Evolutionary conservation across 92 coral and sea anemone genomes (phyloP), one percentile per base, ranked within the genome.

Genomic region (Porites rus): DNA sequence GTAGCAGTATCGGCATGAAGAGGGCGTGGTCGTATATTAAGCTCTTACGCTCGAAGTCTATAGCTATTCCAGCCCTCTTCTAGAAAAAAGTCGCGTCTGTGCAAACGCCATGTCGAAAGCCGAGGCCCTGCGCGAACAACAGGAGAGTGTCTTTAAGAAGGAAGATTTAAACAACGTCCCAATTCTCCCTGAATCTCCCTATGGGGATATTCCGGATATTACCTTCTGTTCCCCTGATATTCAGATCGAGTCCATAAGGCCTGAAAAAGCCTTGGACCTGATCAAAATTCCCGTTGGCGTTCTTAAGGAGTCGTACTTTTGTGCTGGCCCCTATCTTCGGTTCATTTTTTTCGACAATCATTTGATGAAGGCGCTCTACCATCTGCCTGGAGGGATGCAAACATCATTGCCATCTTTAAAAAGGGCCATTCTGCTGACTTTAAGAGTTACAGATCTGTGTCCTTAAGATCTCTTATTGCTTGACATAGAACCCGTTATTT

Each of bases 21-120:
- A 68, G 87, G 28, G 87, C 87, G 79, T 80, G 91, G 77, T 88
- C 87, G 16, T 88, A 88, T n/a, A 78, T 88, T 78, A 81, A 88
- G 77, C 91, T 90, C 22, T 63, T 86, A 56, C 75, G 93, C 18
- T 68, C 87, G 10, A 91, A 86, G 73, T 79, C 87, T 53, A 56
- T 60, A 22, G 90, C 90, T 38, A 86, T 65, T 38, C 86, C 87
- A 10, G 62, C 91, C 43, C 63, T 90, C 63, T 78, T 90, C 68
- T 80, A 83, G 84, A 74, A 90, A n/a, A 80, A 75, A 24, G 25
- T 56, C 80, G 76, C 18, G 93, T 80, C 28, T 80, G 90, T 51
- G 24, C 90, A 38, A 60, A 75, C 53, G 90, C 85, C 66, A 38
- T 56, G 59, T 54, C 81, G 3, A 89, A 89, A 77, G 90, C 89